Percentiles rank a stretch among this genome's conserved stretches.
phyloP scores from a whole-genome alignment of 2,113 vertebrate species.

The Podocnemis expansa region DNA sequence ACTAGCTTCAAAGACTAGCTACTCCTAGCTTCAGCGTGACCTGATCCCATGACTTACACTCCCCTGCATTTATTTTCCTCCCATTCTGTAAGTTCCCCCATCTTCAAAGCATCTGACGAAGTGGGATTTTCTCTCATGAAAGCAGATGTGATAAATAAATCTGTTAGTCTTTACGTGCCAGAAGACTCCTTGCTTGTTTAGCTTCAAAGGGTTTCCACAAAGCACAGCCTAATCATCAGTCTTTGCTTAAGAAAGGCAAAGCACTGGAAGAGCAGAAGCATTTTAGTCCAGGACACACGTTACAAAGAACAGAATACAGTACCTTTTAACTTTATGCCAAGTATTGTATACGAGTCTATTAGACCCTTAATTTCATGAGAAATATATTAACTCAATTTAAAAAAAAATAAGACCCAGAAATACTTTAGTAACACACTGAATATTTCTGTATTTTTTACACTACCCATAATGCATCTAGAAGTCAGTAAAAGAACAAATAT shows the following conservation, averaged over 20 bases:
- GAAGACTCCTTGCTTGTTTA: too few species aligned
- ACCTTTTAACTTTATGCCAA: background rate
- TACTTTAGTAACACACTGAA: background rate
- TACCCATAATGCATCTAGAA: background rate
- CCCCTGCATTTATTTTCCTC: too few species aligned
- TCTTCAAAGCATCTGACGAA: too few species aligned
- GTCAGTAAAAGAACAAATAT: background rate
- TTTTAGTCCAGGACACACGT: accelerated
- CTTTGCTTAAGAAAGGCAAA: background rate
- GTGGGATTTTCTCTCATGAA: too few species aligned
- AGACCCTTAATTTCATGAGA: background rate
- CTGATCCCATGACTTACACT: too few species aligned
- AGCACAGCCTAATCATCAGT: background rate
- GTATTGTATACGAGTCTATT: background rate
- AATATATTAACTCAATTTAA: background rate
- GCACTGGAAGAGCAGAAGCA: background rate
- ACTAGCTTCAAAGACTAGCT: too few species aligned
- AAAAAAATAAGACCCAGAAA: background rate
- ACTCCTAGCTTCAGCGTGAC: too few species aligned
- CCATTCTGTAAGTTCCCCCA: too few species aligned
- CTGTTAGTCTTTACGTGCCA: too few species aligned
- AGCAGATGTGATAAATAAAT: too few species aligned
- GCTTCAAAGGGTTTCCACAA: accelerated
- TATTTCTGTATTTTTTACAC: background rate
- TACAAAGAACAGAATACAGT: background rate